phyloP scores from a whole-genome alignment of 2,797 vertebrate species.

The Platalea minor region DNA sequence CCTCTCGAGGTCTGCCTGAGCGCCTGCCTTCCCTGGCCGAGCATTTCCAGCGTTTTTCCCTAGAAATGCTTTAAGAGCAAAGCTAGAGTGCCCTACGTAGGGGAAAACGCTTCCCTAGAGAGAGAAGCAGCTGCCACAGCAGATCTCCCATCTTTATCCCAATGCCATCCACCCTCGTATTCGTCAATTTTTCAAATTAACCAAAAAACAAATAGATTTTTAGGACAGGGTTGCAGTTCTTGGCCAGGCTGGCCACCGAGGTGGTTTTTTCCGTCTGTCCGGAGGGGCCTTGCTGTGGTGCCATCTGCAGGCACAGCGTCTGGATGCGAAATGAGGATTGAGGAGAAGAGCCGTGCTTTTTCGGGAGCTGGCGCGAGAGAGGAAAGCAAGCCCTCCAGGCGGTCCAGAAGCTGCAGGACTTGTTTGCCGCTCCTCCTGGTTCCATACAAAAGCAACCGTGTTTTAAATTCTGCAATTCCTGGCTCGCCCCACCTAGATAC shows the following conservation, averaged over 20 bases:
- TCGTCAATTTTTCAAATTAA: background rate
- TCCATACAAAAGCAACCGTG: rapidly evolving
- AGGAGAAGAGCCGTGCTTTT: background rate
- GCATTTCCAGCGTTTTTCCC: background rate
- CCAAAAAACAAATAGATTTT: background rate
- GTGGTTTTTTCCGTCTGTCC: background rate
- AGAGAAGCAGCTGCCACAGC: background rate
- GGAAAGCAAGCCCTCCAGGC: background rate
- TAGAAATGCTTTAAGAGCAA: background rate
- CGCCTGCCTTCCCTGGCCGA: background rate
- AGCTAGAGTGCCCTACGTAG: background rate
- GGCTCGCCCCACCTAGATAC: background rate
- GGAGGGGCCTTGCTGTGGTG: background rate
- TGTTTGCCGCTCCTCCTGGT: background rate
- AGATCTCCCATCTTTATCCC: background rate
- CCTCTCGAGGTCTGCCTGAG: background rate
- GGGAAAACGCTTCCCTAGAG: background rate
- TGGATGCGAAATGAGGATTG: background rate
- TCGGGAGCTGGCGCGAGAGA: background rate
- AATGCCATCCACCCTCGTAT: background rate
- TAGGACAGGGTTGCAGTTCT: background rate
- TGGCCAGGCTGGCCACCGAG: background rate
- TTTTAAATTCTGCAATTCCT: background rate
- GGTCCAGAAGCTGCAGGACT: background rate
- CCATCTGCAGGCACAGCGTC: constrained; percentile 18